Evolutionary conservation across 2,113 vertebrate genomes (phyloP).

Genomic region (Ammodytes dubius): DNA sequence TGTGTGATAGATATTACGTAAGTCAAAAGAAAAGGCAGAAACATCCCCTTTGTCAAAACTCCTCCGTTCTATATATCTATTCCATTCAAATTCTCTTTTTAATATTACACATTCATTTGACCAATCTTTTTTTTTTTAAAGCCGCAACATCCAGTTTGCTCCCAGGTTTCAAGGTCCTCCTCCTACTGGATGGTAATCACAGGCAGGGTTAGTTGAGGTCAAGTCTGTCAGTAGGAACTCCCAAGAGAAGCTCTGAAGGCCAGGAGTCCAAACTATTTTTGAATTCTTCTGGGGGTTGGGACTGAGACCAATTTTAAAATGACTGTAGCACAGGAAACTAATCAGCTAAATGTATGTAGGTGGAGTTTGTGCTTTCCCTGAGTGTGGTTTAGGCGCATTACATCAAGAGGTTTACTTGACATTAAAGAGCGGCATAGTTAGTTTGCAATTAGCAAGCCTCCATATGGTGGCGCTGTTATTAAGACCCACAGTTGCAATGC

Average conservation of each 20-base stretch:
- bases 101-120: neutral
- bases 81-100: neutral
- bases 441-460: too few relatives aligned
- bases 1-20: neutral
- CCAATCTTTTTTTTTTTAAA: neutral
- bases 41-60: conserved; percentile 7
- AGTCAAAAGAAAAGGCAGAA: neutral
- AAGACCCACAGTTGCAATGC: too few relatives aligned
- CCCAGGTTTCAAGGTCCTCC: conserved; percentile 60
- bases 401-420: conserved; percentile 14
- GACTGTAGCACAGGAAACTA: conserved; percentile 63
- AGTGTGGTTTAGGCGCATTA: conserved; percentile 34
- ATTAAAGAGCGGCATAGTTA: neutral
- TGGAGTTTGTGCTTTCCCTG: conserved; percentile 26
- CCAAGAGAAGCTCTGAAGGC: conserved; percentile 43
- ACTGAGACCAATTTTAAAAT: conserved; percentile 60
- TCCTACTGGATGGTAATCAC: conserved; percentile 59
- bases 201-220: conserved; percentile 61
- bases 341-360: conserved; percentile 59
- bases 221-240: conserved; percentile 45
- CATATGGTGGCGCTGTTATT: too few relatives aligned
- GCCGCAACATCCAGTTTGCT: conserved; percentile 14
- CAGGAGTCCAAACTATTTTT: conserved; percentile 59
- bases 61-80: neutral
- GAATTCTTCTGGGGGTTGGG: conserved; percentile 31